Evolutionary conservation across 2,797 vertebrate species (phyloP), one percentile per base, ranked within the genome.

Genomic region (Esox masquinongy): DNA sequence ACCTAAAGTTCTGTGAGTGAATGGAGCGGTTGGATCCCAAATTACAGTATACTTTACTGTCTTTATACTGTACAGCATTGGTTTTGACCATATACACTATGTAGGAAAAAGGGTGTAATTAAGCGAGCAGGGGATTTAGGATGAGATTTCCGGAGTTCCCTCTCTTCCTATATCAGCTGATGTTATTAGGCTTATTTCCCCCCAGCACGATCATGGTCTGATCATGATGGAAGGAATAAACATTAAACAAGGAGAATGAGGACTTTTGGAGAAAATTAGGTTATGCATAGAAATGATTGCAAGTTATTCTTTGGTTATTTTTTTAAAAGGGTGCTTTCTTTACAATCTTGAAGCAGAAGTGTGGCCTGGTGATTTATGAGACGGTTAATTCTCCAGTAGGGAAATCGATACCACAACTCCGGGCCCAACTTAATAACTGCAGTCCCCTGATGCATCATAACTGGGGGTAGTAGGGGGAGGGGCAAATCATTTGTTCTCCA

Each of bases 321-420:
- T 14, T 59, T 61, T 24, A 6, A 43, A 9, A 43, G 39, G 39
- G 39, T 43, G n/a, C n/a, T 59, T 11, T 24, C 7, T 59, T 3
- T 24, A 2, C n/a, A 12, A 7, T 59, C 56, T 12, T 61, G 9
- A 61, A 24, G 22, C 3, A 59, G n/a, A 59, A 59, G 53, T 59
- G 53, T 22, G 53, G n/a, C 8, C 53, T 59, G 53, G 7, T 11
- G 56, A 61, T 24, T 24, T 61, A 24, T 61, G 56, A 2, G 56
- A 61, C n/a, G 19, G 53, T 61, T 61, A 14, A 61, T 61, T 61
- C 22, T 61, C 56, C 56, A 61, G 56, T 24, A 61, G 56, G 56
- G 24, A 26, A 61, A 61, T 61, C 56, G 11, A 14, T 61, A 12
- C 3, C 56, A 61, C 56, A 24, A 61, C 56, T 22, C 22, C 56